Base-by-base conservation (phyloP, 2,888 invertebrate genomes). In the Tuta absoluta region DNA sequence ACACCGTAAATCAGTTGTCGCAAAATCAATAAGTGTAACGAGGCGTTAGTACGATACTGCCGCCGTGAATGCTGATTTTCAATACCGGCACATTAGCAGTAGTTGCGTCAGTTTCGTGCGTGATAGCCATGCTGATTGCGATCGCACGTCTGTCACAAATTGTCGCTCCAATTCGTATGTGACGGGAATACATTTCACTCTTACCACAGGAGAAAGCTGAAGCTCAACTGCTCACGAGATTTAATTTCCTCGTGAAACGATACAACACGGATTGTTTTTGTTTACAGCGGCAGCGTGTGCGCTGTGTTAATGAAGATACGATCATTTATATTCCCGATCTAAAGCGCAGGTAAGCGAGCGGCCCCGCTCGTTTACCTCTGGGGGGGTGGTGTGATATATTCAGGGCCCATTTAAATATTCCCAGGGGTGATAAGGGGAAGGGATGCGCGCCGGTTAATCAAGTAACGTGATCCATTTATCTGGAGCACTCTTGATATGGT, bases 381-480 rank as follows among this genome's bases (percentile, higher is more conserved):
- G 79, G 84, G 84, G 87, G 86, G 86, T 79, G 87, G 84, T 86
- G 89, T 88, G 89, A 89, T 90, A 85, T 88, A 89, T 89, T 89
- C 89, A 83, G 84, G 84, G 79, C 87, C 87, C 88, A 88, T 89
- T 90, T 90, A 90, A 91, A 90, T 89, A 90, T 91, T 89, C 90
- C 89, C 89, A 84, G 75, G 88, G 89, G 89, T 86, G 89, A 86
- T 88, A 88, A 89, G 85, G 89, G 86, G 87, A 80, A 85, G 88
- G 88, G 88, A 87, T 89, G 87, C 82, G 85, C 81, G 80, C 84
- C 85, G 88, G 89, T 90, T 91, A 91, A 91, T 91, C 90, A 91
- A 90, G 91, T 91, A 90, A 90, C 90, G 89, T 88, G 90, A 91
- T 89, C 90, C 89, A 89, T 91, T 91, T 91, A 91, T 91, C 88